Evolutionary conservation across 2,888 invertebrate species (phyloP).

Genomic region (Drosophila differens): DNA sequence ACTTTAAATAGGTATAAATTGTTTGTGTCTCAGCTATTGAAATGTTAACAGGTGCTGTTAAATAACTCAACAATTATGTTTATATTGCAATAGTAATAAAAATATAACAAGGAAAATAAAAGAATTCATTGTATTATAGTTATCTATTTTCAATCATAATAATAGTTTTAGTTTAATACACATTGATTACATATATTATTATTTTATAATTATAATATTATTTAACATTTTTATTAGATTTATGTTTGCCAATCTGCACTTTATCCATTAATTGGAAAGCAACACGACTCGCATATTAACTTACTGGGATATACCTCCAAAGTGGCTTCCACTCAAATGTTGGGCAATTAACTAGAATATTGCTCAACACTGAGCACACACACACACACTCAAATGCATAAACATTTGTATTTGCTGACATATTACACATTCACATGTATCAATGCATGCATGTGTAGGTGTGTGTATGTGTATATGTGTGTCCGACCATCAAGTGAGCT

Average conservation of each 20-base stretch:
- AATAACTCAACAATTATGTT: neutral
- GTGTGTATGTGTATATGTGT: neutral
- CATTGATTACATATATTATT: neutral
- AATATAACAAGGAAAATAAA: neutral
- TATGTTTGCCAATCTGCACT: neutral
- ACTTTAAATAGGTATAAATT: conserved; percentile 17
- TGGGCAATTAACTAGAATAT: conserved; percentile 29
- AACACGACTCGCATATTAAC: neutral
- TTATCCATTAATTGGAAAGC: neutral
- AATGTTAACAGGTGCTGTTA: neutral
- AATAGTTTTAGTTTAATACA: neutral
- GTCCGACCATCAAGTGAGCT: conserved; percentile 19
- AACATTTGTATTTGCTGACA: neutral
- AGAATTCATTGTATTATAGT: neutral
- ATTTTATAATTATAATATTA: neutral
- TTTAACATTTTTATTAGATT: no score
- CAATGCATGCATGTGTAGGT: neutral
- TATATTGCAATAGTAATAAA: neutral
- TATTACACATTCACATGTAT: neutral
- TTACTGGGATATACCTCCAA: neutral
- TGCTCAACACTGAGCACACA: conserved; percentile 8
- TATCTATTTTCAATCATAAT: neutral
- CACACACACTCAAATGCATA: conserved; percentile 1
- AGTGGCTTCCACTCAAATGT: neutral
- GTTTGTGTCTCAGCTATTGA: conserved; percentile 6